Evolutionary conservation across 2,797 vertebrate species (phyloP), one percentile per base, ranked within the genome.

Genomic region (Dendrocincla tyrannina): DNA sequence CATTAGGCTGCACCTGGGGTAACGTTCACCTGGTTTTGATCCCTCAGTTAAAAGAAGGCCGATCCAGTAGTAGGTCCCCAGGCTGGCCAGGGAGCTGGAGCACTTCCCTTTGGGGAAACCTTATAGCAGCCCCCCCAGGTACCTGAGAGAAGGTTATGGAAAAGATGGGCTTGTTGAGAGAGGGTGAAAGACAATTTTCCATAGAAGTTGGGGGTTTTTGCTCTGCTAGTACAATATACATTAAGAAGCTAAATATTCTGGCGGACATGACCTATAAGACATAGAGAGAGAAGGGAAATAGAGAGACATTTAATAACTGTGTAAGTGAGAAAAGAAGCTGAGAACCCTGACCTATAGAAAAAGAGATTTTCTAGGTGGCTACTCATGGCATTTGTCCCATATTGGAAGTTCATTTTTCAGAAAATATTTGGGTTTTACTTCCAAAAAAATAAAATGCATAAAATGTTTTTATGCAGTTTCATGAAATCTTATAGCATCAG

Each of bases 101-200:
- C 33, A 11, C 9, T 70, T 60, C 7, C 4, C 17, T 81, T 82
- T 17, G 3, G 22, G 15, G 10, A 8, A 20, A 15, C 17, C 24
- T 7, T 1, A 1, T 19, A 58, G 30, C n/a, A 85, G 30, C 25
- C 15, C 17, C 2, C 1, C n/a, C 7, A 0, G 35, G 35, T n/a
- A 46, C 7, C 17, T 18, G 27, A 39, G 14, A 70, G 30, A 30
- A 49, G 17, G 1, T 62, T 62, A 24, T 28, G 44, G 32, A 73
- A 55, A 62, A 82, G 47, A 17, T 79, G 17, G 24, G 15, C 28
- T 62, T 18, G 39, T 72, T 79, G 13, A 8, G 6, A 23, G 12
- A 68, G 33, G 5, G 9, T 59, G 39, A 68, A 30, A 53, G 11
- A n/a, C 10, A 75, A 4, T 53, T 63, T 6, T 59, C 11, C 19